phyloP scores from a whole-genome alignment of 2,797 vertebrate genomes.

The Anguilla marmorata region DNA sequence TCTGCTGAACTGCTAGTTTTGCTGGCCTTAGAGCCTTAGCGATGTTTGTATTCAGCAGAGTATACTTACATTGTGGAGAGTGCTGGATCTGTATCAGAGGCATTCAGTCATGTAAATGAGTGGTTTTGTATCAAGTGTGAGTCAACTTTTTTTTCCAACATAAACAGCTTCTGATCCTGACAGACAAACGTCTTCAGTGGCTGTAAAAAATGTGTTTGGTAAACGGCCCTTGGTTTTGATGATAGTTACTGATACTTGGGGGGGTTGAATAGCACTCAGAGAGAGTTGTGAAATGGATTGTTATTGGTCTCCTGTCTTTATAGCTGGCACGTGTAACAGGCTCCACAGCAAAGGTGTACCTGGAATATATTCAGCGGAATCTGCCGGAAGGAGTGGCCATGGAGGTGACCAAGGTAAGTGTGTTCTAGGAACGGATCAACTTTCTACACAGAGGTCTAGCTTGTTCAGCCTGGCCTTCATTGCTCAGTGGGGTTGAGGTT shows the following conservation, averaged over 20 bases:
- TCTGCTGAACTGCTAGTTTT: background rate
- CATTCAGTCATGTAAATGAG: background rate
- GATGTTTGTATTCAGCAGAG: no score
- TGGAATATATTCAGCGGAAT: constrained; percentile 96
- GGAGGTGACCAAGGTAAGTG: constrained; percentile 86
- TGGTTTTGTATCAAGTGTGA: background rate
- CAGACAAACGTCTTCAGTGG: background rate
- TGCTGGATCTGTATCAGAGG: background rate
- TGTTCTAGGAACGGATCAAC: background rate
- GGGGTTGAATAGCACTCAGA: background rate
- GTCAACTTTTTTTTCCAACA: background rate
- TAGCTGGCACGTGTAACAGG: constrained; percentile 77
- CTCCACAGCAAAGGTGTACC: constrained; percentile 83
- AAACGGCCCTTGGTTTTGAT: background rate
- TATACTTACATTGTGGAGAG: no score
- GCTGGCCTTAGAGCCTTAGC: no score
- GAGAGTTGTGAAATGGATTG: background rate
- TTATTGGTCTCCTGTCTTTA: background rate
- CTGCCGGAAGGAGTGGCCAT: constrained; percentile 94
- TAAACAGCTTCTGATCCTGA: background rate
- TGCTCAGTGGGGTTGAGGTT: background rate
- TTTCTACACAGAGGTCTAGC: background rate
- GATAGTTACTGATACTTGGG: background rate
- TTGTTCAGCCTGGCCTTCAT: background rate
- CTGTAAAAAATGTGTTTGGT: background rate